Conservation (phyloP, 2,113 vertebrate genomes). For the Spheniscus mendiculus region DNA sequence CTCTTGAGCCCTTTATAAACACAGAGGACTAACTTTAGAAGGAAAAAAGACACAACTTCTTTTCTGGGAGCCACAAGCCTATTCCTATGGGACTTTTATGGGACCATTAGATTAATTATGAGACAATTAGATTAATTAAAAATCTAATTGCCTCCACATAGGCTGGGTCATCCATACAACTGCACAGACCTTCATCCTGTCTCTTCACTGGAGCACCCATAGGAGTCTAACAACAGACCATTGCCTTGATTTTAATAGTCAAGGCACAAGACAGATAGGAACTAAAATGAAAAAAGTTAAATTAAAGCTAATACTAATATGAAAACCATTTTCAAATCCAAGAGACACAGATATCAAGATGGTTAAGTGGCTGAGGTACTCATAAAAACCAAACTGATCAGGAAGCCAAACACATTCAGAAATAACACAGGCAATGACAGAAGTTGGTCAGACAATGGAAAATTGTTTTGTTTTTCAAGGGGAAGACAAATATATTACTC, state of each 20-base stretch:
- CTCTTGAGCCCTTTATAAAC: not conserved
- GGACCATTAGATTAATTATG: not conserved
- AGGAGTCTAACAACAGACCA: not conserved
- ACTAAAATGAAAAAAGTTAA: not conserved
- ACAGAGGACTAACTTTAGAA: not conserved
- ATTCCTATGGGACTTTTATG: not conserved
- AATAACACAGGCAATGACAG: not conserved
- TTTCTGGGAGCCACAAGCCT: not conserved
- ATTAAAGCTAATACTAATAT: not conserved
- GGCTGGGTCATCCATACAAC: not conserved
- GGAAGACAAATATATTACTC: not conserved
- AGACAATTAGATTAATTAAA: not conserved
- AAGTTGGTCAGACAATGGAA: not conserved
- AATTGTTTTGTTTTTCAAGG: not conserved
- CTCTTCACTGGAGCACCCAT: not conserved
- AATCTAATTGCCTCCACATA: not conserved
- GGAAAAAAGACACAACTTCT: not conserved
- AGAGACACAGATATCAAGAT: not conserved
- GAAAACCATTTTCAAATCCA: not conserved
- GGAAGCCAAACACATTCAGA: not conserved
- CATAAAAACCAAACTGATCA: not conserved
- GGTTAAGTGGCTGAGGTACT: not conserved
- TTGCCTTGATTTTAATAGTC: not conserved
- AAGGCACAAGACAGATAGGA: not conserved
- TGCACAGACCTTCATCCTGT: not conserved